These are phyloP conservation scores for Aplochiton taeniatus DNA, from an alignment of 2,797 vertebrate species.

Conservation along the genomic window DNA sequence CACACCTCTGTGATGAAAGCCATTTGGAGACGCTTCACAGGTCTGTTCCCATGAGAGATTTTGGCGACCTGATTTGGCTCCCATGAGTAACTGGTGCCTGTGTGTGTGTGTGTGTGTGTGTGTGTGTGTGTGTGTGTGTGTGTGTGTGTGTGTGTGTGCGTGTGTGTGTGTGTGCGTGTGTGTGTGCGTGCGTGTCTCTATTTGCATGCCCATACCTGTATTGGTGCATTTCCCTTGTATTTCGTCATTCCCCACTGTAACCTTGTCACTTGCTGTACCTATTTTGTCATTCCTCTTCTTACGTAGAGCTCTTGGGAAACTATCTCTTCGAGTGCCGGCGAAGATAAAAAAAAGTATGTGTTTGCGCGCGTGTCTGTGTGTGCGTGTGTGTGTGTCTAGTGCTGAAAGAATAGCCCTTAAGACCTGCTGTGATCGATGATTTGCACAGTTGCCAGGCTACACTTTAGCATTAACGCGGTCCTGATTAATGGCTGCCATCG, in stretches of 20 bases:
- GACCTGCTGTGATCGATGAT: constrained; percentile 55
- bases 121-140: constrained; percentile 16
- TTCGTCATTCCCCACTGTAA: too few relatives aligned
- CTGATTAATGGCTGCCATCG: constrained; percentile 56
- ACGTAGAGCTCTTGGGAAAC: too few relatives aligned
- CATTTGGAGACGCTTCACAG: constrained; percentile 57
- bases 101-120: constrained; percentile 37
- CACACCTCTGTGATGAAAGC: constrained; percentile 54
- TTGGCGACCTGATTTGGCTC: constrained; percentile 42
- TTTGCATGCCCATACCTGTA: background rate
- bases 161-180: background rate
- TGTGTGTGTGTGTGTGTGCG: background rate
- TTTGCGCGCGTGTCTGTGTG: background rate
- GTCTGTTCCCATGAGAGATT: constrained; percentile 42
- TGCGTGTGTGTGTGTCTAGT: constrained; percentile 40
- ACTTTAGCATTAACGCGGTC: constrained; percentile 48
- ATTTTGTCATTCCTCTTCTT: too few relatives aligned
- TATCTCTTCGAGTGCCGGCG: too few relatives aligned
- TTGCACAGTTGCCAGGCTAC: constrained; percentile 41
- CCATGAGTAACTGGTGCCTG: constrained; percentile 40
- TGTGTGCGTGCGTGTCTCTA: too few relatives aligned
- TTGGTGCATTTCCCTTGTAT: background rate
- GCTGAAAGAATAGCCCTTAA: constrained; percentile 62
- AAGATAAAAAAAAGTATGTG: background rate
- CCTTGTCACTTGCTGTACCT: too few relatives aligned